Evolutionary conservation across 1,140 invertebrate genomes (phyloP).

Genomic region (Halictus rubicundus): DNA sequence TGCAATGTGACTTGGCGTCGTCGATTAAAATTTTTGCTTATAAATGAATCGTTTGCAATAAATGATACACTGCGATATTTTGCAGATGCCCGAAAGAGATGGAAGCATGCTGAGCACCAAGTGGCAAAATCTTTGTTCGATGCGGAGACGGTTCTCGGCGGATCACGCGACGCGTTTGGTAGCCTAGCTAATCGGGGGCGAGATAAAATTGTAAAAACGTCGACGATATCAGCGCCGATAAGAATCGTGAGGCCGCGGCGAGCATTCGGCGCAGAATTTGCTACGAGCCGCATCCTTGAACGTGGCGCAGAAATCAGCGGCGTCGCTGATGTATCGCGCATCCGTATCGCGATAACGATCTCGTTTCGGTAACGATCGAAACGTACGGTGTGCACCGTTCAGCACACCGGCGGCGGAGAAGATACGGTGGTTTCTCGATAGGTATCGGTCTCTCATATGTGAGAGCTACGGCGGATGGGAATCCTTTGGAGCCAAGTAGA

Average conservation of each 20-base stretch:
- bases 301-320: slow-evolving; percentile 54
- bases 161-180: no score
- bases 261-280: slow-evolving; percentile 47
- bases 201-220: slow-evolving; percentile 15
- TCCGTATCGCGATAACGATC: slow-evolving; percentile 76
- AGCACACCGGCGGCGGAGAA: not conserved
- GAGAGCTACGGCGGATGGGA: slow-evolving; percentile 35
- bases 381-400: slow-evolving; percentile 31
- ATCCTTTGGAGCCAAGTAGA: slow-evolving; percentile 49
- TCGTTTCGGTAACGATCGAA: slow-evolving; percentile 66
- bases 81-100: no score
- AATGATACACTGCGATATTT: no score
- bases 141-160: no score
- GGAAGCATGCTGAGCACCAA: no score
- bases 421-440: slow-evolving; percentile 50
- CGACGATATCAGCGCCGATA: slow-evolving; percentile 30
- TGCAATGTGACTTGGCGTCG: no score
- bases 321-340: slow-evolving; percentile 72
- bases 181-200: slow-evolving; percentile 18
- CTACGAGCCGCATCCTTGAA: slow-evolving; percentile 56
- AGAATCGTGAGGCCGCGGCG: not conserved
- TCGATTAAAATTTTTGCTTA: no score
- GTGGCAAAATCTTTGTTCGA: no score
- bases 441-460: slow-evolving; percentile 45
- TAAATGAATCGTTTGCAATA: no score